Evolutionary conservation across 2,113 vertebrate genomes (phyloP).

Genomic region (Lophius piscatorius): DNA sequence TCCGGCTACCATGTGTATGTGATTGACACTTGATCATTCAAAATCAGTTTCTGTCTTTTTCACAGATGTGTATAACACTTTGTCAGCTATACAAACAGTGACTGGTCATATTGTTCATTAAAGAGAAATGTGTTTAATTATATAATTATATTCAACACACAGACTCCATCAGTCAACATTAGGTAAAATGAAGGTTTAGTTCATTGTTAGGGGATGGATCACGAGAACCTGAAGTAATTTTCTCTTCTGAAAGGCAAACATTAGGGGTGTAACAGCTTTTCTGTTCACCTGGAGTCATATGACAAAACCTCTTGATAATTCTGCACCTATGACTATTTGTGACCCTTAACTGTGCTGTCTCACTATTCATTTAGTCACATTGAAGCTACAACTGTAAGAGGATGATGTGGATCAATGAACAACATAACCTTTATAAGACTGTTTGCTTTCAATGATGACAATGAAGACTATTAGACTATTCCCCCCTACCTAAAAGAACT

Average conservation of each 20-base stretch:
- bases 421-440: neutral
- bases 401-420: neutral
- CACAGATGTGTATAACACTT: too few relatives aligned
- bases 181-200: too few relatives aligned
- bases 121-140: too few relatives aligned
- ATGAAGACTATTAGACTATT: too few relatives aligned
- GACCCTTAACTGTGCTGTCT: neutral
- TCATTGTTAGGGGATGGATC: too few relatives aligned
- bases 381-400: neutral
- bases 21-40: neutral
- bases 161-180: neutral
- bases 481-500: too few relatives aligned
- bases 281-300: neutral
- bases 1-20: neutral
- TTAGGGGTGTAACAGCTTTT: constrained; percentile 17
- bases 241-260: constrained; percentile 5
- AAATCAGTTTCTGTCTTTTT: neutral
- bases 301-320: constrained; percentile 18
- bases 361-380: constrained; percentile 11
- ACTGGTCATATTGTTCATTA: too few relatives aligned
- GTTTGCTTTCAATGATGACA: too few relatives aligned
- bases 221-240: neutral
- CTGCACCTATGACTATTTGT: neutral
- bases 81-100: too few relatives aligned
- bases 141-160: neutral